Conservation (phyloP, 2,888 invertebrate genomes). For the Catocala fraxini region DNA sequence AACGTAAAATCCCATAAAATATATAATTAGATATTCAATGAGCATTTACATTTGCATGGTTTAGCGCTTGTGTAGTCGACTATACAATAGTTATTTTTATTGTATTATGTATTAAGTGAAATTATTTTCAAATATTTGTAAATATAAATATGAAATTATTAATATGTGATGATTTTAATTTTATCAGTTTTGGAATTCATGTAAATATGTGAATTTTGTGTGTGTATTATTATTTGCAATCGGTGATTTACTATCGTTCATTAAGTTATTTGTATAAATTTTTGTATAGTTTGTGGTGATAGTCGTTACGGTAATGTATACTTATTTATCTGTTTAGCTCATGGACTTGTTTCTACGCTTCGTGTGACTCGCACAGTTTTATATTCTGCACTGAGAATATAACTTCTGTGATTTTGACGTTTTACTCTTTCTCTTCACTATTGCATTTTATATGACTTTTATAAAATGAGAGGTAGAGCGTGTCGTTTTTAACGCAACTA, state of each 20-base stretch:
- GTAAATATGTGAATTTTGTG: conserved; percentile 83
- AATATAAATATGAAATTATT: conserved; percentile 67
- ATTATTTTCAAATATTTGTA: conserved; percentile 69
- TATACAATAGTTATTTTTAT: conserved; percentile 43
- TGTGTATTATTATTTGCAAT: conserved; percentile 74
- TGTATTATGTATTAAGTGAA: conserved; percentile 45
- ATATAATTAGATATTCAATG: conserved; percentile 23
- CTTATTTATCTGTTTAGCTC: conserved; percentile 67
- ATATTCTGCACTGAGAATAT: conserved; percentile 61
- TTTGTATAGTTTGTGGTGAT: conserved; percentile 48
- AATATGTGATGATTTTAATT: conserved; percentile 76
- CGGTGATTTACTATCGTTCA: conserved; percentile 67
- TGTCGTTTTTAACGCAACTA: conserved; percentile 13
- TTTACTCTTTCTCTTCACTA: conserved; percentile 50
- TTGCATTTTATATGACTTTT: conserved; percentile 50
- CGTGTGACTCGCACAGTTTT: conserved; percentile 59
- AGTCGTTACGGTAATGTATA: conserved; percentile 49
- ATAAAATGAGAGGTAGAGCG: conserved; percentile 26
- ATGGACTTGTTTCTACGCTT: conserved; percentile 55
- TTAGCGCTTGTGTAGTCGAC: conserved; percentile 25
- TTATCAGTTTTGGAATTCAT: conserved; percentile 66
- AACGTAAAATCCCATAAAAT: conserved; percentile 13
- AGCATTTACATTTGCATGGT: conserved; percentile 19
- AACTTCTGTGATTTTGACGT: conserved; percentile 56
- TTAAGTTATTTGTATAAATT: conserved; percentile 78